Conservation (phyloP, 2,113 vertebrate species). For the Oncorhynchus keta region DNA sequence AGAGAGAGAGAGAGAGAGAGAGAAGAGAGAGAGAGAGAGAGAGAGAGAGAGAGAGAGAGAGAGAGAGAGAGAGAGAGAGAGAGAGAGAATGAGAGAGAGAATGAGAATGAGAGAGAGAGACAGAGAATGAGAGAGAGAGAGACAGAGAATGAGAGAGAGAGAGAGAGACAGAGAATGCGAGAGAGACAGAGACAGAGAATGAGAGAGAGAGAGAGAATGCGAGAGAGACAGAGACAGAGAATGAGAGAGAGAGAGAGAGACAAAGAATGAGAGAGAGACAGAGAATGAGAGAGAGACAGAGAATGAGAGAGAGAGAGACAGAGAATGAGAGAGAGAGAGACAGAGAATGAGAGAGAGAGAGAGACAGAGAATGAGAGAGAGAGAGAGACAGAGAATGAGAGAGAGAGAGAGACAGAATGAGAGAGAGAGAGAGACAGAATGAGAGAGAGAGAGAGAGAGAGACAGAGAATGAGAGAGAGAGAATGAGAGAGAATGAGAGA, state of each 20-base stretch:
- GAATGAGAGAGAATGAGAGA: not conserved
- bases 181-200: too few relatives aligned
- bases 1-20: too few relatives aligned
- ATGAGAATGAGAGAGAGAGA: not conserved
- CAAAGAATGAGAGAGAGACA: too few relatives aligned
- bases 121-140: not conserved
- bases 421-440: not conserved
- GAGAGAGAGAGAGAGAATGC: too few relatives aligned
- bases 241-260: too few relatives aligned
- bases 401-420: too few relatives aligned
- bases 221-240: too few relatives aligned
- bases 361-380: slow-evolving; percentile 2
- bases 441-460: not conserved
- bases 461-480: not conserved
- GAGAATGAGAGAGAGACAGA: too few relatives aligned
- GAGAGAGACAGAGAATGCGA: too few relatives aligned
- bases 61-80: not conserved
- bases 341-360: not conserved
- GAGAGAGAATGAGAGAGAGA: slow-evolving; percentile 1
- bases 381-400: not conserved
- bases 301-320: not conserved
- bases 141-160: too few relatives aligned
- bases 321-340: too few relatives aligned
- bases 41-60: slow-evolving; percentile 1
- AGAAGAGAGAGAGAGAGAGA: not conserved